Percentiles rank a stretch among this genome's conserved stretches.
These are phyloP conservation scores for Tenrec ecaudatus DNA, from an alignment of 2,113 vertebrate genomes.

Conservation along the genomic window DNA sequence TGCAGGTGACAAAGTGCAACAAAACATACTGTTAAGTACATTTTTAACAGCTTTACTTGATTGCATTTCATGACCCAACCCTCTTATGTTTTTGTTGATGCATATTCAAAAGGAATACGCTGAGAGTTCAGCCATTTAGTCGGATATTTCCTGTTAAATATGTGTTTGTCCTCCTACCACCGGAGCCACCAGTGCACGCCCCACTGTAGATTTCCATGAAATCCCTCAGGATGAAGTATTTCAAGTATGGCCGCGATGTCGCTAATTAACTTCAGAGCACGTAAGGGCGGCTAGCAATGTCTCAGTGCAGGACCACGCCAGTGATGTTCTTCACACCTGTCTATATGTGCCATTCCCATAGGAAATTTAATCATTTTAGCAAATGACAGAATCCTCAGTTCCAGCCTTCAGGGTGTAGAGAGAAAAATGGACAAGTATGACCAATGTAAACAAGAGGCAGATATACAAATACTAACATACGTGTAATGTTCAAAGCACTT, in stretches of 20 bases:
- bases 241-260: neutral
- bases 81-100: constrained; percentile 25
- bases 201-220: neutral
- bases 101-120: neutral
- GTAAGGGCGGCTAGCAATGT: constrained; percentile 41
- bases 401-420: neutral
- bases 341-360: neutral
- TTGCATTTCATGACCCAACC: constrained; percentile 13
- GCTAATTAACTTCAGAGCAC: constrained; percentile 62
- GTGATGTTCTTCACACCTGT: neutral
- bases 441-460: neutral
- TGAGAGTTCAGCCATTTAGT: constrained; percentile 18
- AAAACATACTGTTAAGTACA: neutral
- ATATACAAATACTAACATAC: neutral
- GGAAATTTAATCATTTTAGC: constrained; percentile 8
- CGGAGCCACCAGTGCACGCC: neutral
- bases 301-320: constrained; percentile 43
- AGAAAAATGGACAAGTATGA: neutral
- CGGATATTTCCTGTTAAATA: constrained; percentile 12
- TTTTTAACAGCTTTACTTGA: neutral
- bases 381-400: constrained; percentile 20
- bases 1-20: neutral
- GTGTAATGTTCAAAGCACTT: constrained; percentile 3
- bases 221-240: constrained; percentile 12
- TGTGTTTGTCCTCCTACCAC: neutral